Percentiles rank a stretch among this genome's conserved stretches.
These are phyloP conservation scores for Clarias magur DNA, from an alignment of 2,113 vertebrate species.

Conservation along the genomic window DNA sequence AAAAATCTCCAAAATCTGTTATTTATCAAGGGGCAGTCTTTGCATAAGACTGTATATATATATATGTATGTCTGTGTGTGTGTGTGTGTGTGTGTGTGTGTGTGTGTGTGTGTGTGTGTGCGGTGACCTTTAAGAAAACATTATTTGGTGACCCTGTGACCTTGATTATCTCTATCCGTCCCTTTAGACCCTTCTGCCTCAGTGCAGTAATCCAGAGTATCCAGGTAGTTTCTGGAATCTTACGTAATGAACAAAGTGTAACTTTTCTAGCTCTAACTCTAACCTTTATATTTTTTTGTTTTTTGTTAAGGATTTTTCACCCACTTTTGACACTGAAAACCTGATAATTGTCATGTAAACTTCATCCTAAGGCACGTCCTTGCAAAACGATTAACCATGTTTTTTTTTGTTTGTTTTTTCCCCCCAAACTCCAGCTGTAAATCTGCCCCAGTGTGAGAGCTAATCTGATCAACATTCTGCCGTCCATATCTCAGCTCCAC, in stretches of 20 bases:
- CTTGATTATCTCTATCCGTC: background rate
- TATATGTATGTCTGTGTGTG: too few relatives aligned
- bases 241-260: background rate
- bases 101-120: background rate
- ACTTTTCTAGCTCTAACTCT: background rate
- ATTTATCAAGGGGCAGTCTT: too few relatives aligned
- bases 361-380: background rate
- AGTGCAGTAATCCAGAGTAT: background rate
- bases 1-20: too few relatives aligned
- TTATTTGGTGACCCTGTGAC: background rate
- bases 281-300: too few relatives aligned
- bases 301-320: background rate
- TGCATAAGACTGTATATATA: too few relatives aligned
- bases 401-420: background rate
- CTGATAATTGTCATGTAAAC: background rate
- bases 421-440: background rate
- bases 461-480: conserved; percentile 40
- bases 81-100: background rate
- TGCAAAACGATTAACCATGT: conserved; percentile 5
- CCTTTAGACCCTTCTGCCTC: background rate
- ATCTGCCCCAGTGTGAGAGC: conserved; percentile 18
- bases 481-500: conserved; percentile 24
- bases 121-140: background rate
- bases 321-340: background rate
- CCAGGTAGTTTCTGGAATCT: background rate